Percentiles rank a stretch among this genome's conserved stretches.
These are phyloP conservation scores for Ispidina picta DNA, from an alignment of 2,797 vertebrate species.

Conservation along the genomic window DNA sequence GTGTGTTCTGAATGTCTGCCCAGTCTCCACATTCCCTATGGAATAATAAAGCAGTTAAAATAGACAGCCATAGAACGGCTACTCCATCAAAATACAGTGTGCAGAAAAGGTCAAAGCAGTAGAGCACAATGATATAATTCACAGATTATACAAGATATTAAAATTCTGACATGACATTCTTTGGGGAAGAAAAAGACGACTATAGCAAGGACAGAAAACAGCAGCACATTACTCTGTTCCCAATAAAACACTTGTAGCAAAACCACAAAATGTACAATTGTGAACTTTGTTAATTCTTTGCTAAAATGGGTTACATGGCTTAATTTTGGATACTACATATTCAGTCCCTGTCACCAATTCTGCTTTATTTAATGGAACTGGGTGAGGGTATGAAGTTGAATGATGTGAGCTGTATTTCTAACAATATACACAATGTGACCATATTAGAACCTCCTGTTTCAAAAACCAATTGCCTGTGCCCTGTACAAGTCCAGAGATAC, in stretches of 20 bases:
- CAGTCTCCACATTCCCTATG: conserved; percentile 38
- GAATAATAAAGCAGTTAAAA: conserved; percentile 75
- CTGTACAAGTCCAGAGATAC: neutral
- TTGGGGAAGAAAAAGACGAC: conserved; percentile 61
- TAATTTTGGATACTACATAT: neutral
- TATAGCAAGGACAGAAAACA: conserved; percentile 69
- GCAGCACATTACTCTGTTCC: conserved; percentile 56
- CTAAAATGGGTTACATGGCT: neutral
- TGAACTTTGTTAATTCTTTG: conserved; percentile 28
- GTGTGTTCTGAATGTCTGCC: conserved; percentile 60
- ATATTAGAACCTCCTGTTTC: neutral
- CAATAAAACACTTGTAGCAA: conserved; percentile 49
- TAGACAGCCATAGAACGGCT: conserved; percentile 59
- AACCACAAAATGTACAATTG: conserved; percentile 50
- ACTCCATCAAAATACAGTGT: conserved; percentile 76
- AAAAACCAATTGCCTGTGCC: neutral
- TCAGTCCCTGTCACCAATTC: conserved; percentile 2
- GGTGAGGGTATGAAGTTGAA: neutral
- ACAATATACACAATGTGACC: neutral
- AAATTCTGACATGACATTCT: conserved; percentile 71
- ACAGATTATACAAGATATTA: conserved; percentile 77
- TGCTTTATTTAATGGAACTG: neutral
- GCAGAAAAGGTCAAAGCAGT: conserved; percentile 79
- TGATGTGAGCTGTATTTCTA: neutral
- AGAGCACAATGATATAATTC: conserved; percentile 77